Evolutionary conservation across 2,797 vertebrate species (phyloP), one percentile per base, ranked within the genome.

Genomic region (Leontocebus nigricollis): DNA sequence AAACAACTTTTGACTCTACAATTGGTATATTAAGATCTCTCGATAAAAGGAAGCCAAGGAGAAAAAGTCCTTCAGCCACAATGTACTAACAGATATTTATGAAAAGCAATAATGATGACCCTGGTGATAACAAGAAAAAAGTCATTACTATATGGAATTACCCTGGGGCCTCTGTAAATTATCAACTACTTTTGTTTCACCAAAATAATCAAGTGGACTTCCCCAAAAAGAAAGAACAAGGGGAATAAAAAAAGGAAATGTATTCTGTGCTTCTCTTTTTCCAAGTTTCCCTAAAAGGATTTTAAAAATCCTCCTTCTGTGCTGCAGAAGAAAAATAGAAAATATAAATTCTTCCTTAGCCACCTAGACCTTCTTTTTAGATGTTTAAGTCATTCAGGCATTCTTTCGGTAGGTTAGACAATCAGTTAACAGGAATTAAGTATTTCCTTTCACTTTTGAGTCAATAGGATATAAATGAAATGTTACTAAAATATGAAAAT

Each of bases 101-200:
- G n/a, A 61, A 93, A 93, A 17, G 19, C 15, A 82, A 20, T 11
- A 13, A 86, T 9, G 26, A 95, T 33, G 19, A 75, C 83, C 55
- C 90, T 41, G 61, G 7, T 4, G 27, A 44, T 27, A 17, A 93
- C 30, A 97, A 97, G 33, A 67, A 97, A 97, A 93, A 81, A 0
- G 11, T 83, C 59, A 73, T 39, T 41, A 48, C 81, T 90, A 48
- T 48, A 30, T 33, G 84, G 24, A 88, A 94, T 82, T 93, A 52
- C 0, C 12, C 13, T 6, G 1, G 48, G 20, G 19, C 20, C 76
- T 94, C 76, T 39, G 41, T 12, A 73, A 93, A 33, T 92, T 82
- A 73, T 19, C 80, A 96, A 46, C n/a, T 11, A 72, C n/a, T 87
- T 94, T 41, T 30, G 24, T 3, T 27, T 97, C 80, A 88, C 9